Percentiles rank a stretch among this genome's conserved stretches.
These are phyloP conservation scores for Psophia crepitans DNA, from an alignment of 2,113 vertebrate species.

Conservation along the genomic window DNA sequence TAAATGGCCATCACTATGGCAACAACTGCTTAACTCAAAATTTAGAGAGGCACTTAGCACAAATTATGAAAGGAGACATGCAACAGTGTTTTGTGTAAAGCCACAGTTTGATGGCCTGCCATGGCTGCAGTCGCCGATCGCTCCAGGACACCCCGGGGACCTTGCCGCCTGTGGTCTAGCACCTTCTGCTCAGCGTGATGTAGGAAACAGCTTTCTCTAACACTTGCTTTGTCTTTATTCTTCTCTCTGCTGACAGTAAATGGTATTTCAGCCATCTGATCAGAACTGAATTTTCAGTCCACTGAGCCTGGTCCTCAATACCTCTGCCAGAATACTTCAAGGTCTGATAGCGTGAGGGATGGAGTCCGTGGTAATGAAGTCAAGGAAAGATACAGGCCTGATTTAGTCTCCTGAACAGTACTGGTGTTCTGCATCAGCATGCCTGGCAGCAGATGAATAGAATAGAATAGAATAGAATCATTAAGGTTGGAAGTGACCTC, in stretches of 20 bases:
- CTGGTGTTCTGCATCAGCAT: not conserved
- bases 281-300: not conserved
- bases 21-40: conserved; percentile 25
- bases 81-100: rapidly evolving
- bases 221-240: not conserved
- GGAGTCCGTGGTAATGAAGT: not conserved
- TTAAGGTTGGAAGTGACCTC: too few relatives aligned
- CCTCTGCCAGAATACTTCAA: not conserved
- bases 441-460: not conserved
- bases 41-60: not conserved
- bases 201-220: not conserved
- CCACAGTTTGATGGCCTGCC: rapidly evolving
- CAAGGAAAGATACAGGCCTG: not conserved
- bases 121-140: rapidly evolving
- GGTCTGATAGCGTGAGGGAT: not conserved
- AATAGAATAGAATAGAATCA: too few relatives aligned
- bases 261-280: not conserved
- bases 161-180: not conserved
- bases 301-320: not conserved
- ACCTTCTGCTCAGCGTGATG: not conserved
- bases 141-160: not conserved
- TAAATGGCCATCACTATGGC: conserved; percentile 42
- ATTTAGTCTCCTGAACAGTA: not conserved
- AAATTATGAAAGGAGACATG: not conserved
- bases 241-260: not conserved